Percentiles rank a stretch among this genome's conserved stretches.
Evolutionary conservation across 2,888 invertebrate genomes (phyloP).

Genomic region (Holacanthella duospinosa): DNA sequence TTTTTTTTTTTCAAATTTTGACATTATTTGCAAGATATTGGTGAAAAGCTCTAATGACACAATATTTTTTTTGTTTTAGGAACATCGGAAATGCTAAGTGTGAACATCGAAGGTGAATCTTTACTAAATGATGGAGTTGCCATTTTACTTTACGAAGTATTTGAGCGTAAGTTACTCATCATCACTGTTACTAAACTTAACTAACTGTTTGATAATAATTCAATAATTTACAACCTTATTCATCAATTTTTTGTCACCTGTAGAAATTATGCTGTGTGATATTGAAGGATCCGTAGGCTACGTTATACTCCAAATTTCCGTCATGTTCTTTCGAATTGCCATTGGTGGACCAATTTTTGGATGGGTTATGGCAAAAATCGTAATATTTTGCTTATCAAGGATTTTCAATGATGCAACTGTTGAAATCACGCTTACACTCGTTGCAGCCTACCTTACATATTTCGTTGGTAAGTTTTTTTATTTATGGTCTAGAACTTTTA

Average conservation of each 20-base stretch:
- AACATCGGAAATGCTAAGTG: constrained; percentile 40
- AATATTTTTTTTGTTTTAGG: constrained; percentile 15
- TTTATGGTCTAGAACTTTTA: no score
- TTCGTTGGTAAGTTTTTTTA: constrained; percentile 2
- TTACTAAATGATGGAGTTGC: constrained; percentile 46
- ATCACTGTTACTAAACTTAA: no score
- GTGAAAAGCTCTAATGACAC: background rate
- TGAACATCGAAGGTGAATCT: constrained; percentile 45
- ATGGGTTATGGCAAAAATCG: constrained; percentile 41
- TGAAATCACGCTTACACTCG: constrained; percentile 43
- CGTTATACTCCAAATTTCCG: constrained; percentile 13
- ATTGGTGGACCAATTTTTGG: constrained; percentile 42
- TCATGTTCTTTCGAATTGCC: constrained; percentile 39
- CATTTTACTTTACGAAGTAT: constrained; percentile 43
- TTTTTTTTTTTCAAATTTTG: no score
- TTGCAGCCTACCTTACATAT: constrained; percentile 41
- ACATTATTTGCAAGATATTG: background rate
- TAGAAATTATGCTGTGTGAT: constrained; percentile 1
- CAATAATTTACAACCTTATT: background rate
- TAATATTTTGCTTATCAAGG: constrained; percentile 40
- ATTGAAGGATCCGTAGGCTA: background rate
- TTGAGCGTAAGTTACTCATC: constrained; percentile 18
- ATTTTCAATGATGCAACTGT: constrained; percentile 43
- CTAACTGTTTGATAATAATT: no score
- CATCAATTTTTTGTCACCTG: background rate